Conservation (phyloP, 2,797 vertebrate species). For the Moxostoma hubbsi region DNA sequence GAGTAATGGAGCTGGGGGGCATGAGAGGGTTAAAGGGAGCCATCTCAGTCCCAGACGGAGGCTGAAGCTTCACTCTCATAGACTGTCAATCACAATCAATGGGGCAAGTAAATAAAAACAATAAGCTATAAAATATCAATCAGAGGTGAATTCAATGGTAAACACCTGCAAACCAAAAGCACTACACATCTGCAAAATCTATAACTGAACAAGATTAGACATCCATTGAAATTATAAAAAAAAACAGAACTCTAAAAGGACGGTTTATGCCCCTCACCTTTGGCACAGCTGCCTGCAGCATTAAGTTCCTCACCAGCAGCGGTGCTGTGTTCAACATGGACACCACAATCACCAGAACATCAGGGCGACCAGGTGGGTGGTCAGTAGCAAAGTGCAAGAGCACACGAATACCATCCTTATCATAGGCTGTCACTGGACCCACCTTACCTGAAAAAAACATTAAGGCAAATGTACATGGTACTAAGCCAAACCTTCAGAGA, state of each 20-base stretch:
- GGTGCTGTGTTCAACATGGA: conserved; percentile 93
- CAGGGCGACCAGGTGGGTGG: conserved; percentile 83
- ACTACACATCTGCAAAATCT: background rate
- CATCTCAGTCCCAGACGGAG: conserved; percentile 90
- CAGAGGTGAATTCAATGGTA: no score
- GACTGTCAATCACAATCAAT: conserved; percentile 73
- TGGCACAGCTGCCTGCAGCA: conserved; percentile 92
- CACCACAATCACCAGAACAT: conserved; percentile 90
- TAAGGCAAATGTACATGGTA: background rate
- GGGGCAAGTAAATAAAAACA: background rate
- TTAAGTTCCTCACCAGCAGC: conserved; percentile 78
- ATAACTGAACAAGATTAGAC: background rate
- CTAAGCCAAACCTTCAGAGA: background rate
- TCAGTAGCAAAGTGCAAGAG: conserved; percentile 91
- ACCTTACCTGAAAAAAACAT: conserved; percentile 78
- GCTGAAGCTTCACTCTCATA: conserved; percentile 95
- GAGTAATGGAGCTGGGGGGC: conserved; percentile 90
- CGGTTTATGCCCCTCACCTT: conserved; percentile 77
- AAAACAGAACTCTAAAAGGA: background rate
- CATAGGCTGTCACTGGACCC: conserved; percentile 89
- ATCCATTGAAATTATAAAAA: no score
- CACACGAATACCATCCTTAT: conserved; percentile 89
- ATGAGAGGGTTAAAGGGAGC: conserved; percentile 90
- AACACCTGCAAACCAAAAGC: background rate
- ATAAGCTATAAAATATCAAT: background rate